phyloP scores from a whole-genome alignment of 2,113 vertebrate genomes.

The Rhineura floridana region DNA sequence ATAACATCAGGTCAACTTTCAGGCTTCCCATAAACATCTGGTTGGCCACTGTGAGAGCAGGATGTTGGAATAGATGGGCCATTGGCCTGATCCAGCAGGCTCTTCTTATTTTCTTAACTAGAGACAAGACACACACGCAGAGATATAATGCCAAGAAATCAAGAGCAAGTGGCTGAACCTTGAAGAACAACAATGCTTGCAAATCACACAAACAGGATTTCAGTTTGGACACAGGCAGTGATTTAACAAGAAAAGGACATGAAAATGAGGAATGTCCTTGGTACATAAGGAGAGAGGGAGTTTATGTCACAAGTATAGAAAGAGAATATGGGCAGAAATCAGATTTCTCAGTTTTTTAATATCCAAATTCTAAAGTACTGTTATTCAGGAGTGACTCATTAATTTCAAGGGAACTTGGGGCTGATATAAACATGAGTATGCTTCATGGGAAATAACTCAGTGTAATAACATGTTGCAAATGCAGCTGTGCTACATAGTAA shows the following conservation, averaged over 20 bases:
- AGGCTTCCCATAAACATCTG: no score
- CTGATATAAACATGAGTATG: neutral
- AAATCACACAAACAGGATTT: neutral
- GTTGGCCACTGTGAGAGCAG: no score
- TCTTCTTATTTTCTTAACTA: no score
- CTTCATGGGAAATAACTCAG: neutral
- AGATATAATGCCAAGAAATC: neutral
- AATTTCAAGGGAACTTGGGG: neutral
- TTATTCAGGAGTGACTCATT: neutral
- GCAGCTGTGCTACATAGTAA: neutral
- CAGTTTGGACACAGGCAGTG: neutral
- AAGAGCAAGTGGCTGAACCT: neutral
- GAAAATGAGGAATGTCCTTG: neutral
- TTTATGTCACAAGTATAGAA: neutral
- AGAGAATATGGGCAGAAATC: neutral
- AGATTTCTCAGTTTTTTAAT: neutral
- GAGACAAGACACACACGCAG: neutral
- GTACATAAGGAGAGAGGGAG: neutral
- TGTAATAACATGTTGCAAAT: neutral
- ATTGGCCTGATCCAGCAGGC: no score
- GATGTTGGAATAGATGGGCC: no score
- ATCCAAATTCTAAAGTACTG: neutral
- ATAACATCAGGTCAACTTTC: neutral
- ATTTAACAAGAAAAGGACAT: neutral
- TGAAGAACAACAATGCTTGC: neutral